Percentiles rank a stretch among this genome's conserved stretches.
These are phyloP conservation scores for Drosophila tristis DNA, from an alignment of 1,140 invertebrate species.

Conservation along the genomic window DNA sequence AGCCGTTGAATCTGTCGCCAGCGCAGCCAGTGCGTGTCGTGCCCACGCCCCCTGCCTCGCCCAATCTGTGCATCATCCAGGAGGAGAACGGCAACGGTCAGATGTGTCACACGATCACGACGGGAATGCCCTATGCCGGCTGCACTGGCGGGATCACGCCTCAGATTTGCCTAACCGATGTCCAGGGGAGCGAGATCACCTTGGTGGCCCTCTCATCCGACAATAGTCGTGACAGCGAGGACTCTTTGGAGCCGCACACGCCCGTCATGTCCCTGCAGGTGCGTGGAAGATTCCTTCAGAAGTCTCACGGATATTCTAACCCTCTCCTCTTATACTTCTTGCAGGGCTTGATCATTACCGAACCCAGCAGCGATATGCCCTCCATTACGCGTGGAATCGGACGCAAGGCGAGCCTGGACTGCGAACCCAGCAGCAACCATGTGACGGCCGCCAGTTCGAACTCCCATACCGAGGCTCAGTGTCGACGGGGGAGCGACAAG, in stretches of 20 bases:
- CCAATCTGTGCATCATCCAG: conserved; percentile 93
- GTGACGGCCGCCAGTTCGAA: conserved; percentile 1
- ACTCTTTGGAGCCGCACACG: conserved; percentile 76
- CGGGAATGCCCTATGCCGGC: conserved; percentile 68
- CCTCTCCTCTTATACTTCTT: conserved; percentile 39
- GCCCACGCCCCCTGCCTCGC: conserved; percentile 80
- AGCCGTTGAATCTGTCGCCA: conserved; percentile 86
- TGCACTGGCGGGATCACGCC: conserved; percentile 84
- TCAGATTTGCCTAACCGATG: conserved; percentile 96
- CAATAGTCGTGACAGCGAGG: conserved; percentile 87
- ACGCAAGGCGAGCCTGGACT: conserved; percentile 87
- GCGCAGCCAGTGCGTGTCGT: conserved; percentile 84
- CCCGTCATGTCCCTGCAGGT: conserved; percentile 84
- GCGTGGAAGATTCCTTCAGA: not conserved
- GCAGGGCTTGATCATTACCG: conserved; percentile 89
- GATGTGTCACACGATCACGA: conserved; percentile 77
- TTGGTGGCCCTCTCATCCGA: conserved; percentile 89
- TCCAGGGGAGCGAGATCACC: conserved; percentile 92
- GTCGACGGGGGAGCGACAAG: conserved; percentile 86
- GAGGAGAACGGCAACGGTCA: conserved; percentile 87
- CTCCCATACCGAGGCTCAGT: conserved; percentile 37
- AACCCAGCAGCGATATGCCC: conserved; percentile 90
- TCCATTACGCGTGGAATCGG: conserved; percentile 93
- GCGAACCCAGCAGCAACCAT: conserved; percentile 69
- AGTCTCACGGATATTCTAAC: not conserved